A percentile compares a stretch with the other conserved stretches of the same genome.
These are phyloP conservation scores for Dryadula phaetusa DNA, from an alignment of 2,888 invertebrate genomes.

Conservation along the genomic window DNA sequence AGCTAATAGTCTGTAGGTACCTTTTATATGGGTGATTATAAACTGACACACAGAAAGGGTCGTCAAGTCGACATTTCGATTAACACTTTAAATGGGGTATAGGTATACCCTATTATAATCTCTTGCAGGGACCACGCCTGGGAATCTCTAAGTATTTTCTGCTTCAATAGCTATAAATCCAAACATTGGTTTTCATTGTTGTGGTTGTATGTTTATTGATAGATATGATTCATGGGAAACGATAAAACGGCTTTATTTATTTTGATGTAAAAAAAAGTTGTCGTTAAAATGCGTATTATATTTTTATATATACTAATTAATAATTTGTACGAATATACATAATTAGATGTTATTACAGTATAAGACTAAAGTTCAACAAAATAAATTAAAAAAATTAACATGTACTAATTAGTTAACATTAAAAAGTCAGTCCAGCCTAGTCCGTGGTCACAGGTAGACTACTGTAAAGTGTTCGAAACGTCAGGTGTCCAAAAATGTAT, in stretches of 20 bases:
- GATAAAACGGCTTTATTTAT: constrained; percentile 1
- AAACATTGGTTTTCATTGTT: constrained; percentile 68
- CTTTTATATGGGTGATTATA: constrained; percentile 61
- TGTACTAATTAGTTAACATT: too few relatives aligned
- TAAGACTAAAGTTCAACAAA: too few relatives aligned
- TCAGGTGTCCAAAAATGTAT: too few relatives aligned
- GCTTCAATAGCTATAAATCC: constrained; percentile 67
- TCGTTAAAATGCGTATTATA: not conserved
- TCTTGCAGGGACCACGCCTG: constrained; percentile 57
- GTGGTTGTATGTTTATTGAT: constrained; percentile 60
- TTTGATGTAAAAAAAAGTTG: not conserved
- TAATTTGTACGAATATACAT: too few relatives aligned
- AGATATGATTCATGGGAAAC: constrained; percentile 43
- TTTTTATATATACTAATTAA: too few relatives aligned
- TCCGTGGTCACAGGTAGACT: too few relatives aligned
- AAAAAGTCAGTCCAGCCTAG: too few relatives aligned
- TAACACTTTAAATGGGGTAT: constrained; percentile 63
- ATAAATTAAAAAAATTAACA: too few relatives aligned
- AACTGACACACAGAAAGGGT: constrained; percentile 60
- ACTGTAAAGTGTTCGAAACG: too few relatives aligned
- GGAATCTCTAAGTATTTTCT: constrained; percentile 73
- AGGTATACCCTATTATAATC: constrained; percentile 50
- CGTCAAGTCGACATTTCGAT: constrained; percentile 63
- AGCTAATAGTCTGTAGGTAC: constrained; percentile 44
- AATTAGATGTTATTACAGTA: too few relatives aligned